A percentile compares a stretch with the other conserved stretches of the same genome.
phyloP scores from a whole-genome alignment of 2,888 invertebrate genomes.

The Antheraea yamamai region DNA sequence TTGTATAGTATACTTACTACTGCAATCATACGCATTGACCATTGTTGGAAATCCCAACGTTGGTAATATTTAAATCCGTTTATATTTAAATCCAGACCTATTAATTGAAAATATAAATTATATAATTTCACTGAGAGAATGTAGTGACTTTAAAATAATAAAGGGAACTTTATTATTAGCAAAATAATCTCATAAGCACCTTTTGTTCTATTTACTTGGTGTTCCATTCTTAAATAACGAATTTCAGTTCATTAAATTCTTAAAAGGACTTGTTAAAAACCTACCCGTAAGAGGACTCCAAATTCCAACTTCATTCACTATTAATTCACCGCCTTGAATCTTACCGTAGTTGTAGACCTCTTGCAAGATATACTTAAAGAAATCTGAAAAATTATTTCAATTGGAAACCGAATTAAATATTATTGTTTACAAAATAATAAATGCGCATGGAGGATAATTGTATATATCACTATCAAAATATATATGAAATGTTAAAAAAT shows the following conservation, averaged over 20 bases:
- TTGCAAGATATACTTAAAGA: slow-evolving; percentile 36
- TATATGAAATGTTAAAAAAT: no score
- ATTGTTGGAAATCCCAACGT: slow-evolving; percentile 56
- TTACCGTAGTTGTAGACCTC: slow-evolving; percentile 62
- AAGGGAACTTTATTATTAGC: not conserved
- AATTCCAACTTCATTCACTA: slow-evolving; percentile 38
- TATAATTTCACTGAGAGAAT: not conserved
- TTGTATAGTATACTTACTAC: slow-evolving; percentile 48
- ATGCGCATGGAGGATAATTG: not conserved
- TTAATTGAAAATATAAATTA: slow-evolving; percentile 12
- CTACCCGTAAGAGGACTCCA: slow-evolving; percentile 41
- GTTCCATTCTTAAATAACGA: not conserved
- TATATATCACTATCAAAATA: not conserved
- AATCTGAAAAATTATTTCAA: slow-evolving; percentile 29
- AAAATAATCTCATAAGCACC: not conserved
- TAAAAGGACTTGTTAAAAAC: not conserved
- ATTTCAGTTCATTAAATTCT: not conserved
- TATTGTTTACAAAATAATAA: not conserved
- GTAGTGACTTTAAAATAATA: not conserved
- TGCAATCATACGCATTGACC: slow-evolving; percentile 46
- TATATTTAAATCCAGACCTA: slow-evolving; percentile 35
- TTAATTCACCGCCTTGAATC: slow-evolving; percentile 52
- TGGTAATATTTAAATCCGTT: slow-evolving; percentile 54
- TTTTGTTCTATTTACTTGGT: not conserved
- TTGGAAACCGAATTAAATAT: not conserved